These are phyloP conservation scores for Choristoneura fumiferana DNA, from an alignment of 1,140 invertebrate genomes.

Conservation along the genomic window DNA sequence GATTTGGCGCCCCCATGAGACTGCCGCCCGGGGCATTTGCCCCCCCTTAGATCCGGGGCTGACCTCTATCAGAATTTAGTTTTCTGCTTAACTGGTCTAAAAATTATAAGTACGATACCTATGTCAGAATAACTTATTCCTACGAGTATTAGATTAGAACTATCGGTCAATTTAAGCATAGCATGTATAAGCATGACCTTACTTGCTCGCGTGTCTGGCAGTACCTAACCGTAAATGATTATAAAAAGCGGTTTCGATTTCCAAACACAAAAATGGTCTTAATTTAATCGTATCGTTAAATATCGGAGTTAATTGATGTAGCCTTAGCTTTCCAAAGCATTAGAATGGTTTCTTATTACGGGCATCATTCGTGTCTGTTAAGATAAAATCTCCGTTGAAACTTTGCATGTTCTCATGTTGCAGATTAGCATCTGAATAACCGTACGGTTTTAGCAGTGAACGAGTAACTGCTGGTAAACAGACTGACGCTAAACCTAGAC, in stretches of 20 bases:
- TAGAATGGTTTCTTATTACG: background rate
- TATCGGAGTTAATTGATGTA: conserved; percentile 1
- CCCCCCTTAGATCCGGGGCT: too few species aligned
- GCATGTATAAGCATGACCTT: conserved; percentile 12
- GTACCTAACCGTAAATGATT: background rate
- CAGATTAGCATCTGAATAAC: conserved; percentile 14
- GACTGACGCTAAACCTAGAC: too few species aligned
- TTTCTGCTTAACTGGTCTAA: too few species aligned
- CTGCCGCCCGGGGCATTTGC: too few species aligned
- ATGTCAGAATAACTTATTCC: too few species aligned
- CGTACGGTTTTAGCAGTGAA: background rate
- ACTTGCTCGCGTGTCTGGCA: background rate
- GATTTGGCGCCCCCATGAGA: too few species aligned
- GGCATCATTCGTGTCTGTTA: background rate
- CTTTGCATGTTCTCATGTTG: too few species aligned
- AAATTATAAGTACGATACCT: too few species aligned
- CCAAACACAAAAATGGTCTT: conserved; percentile 5
- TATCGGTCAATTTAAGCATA: background rate
- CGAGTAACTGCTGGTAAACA: too few species aligned
- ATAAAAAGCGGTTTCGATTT: conserved; percentile 11
- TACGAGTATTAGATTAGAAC: too few species aligned
- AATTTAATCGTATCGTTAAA: conserved; percentile 3
- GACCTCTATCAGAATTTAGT: too few species aligned
- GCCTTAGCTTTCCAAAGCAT: conserved; percentile 7
- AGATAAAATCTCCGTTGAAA: conserved; percentile 3